Evolutionary conservation across 1,140 invertebrate species (phyloP).

Genomic region (Callitettix versicolor): DNA sequence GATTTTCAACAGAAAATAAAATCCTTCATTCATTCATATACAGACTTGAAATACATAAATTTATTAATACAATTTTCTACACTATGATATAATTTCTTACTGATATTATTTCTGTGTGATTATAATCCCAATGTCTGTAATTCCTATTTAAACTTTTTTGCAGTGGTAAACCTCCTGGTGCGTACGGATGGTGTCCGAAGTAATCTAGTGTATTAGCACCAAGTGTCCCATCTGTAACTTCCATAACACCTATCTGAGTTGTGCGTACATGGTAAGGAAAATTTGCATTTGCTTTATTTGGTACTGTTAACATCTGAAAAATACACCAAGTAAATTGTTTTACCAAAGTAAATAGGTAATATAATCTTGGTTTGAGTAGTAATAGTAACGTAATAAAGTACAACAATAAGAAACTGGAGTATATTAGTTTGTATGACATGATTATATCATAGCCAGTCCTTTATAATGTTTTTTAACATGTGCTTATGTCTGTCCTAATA

Average conservation of each 20-base stretch:
- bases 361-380: not conserved
- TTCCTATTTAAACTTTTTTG: no score
- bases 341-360: not conserved
- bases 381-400: no score
- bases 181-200: slow-evolving; percentile 51
- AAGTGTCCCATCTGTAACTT: slow-evolving; percentile 35
- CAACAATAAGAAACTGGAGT: no score
- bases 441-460: not conserved
- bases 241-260: slow-evolving; percentile 61
- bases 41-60: no score
- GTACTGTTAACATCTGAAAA: slow-evolving; percentile 62
- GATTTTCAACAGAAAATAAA: no score
- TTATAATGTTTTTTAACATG: not conserved
- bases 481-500: no score
- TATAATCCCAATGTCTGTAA: no score
- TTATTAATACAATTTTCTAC: no score
- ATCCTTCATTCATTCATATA: no score
- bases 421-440: not conserved
- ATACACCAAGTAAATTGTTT: slow-evolving; percentile 6
- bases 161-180: slow-evolving; percentile 32
- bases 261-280: slow-evolving; percentile 81
- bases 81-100: no score
- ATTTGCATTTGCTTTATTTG: slow-evolving; percentile 69
- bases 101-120: no score
- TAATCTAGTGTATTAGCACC: slow-evolving; percentile 43